These are phyloP conservation scores for Diaprepes abbreviatus DNA, from an alignment of 2,888 invertebrate genomes.

Conservation along the genomic window DNA sequence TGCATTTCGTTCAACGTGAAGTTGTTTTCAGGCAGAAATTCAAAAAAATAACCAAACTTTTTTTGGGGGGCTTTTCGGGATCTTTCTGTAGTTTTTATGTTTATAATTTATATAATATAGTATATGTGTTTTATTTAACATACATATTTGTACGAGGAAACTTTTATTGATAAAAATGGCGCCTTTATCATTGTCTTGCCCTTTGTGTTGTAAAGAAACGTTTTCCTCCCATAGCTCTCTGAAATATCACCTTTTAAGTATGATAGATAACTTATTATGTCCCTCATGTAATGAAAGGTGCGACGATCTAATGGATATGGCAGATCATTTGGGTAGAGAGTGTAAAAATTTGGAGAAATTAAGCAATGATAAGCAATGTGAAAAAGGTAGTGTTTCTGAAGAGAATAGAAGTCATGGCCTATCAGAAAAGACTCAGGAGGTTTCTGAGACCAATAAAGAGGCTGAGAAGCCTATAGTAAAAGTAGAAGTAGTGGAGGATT, in stretches of 20 bases:
- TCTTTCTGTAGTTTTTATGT: neutral
- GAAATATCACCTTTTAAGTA: constrained; percentile 70
- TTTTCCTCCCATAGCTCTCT: constrained; percentile 72
- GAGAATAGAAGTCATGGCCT: neutral
- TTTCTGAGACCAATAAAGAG: neutral
- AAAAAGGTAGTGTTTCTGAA: constrained; percentile 14
- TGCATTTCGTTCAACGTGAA: constrained; percentile 17
- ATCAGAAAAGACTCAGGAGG: neutral
- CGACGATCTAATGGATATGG: constrained; percentile 70
- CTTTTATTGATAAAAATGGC: constrained; percentile 64
- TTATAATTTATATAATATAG: neutral
- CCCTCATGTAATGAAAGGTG: constrained; percentile 73
- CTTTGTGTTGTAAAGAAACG: constrained; percentile 76
- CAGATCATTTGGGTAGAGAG: constrained; percentile 71
- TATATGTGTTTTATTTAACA: neutral
- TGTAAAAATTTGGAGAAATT: constrained; percentile 52
- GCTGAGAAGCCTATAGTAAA: neutral
- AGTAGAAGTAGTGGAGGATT: constrained; percentile 6
- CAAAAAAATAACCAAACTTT: constrained; percentile 41
- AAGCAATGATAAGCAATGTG: neutral
- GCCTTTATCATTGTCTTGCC: constrained; percentile 71
- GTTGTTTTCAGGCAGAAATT: constrained; percentile 32
- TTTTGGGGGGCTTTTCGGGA: constrained; percentile 49
- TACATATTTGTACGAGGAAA: neutral
- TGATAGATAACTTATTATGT: constrained; percentile 74